Percentiles rank a stretch among this genome's conserved stretches.
Evolutionary conservation across 2,888 invertebrate species (phyloP).

Genomic region (Sminthurinus aureus): DNA sequence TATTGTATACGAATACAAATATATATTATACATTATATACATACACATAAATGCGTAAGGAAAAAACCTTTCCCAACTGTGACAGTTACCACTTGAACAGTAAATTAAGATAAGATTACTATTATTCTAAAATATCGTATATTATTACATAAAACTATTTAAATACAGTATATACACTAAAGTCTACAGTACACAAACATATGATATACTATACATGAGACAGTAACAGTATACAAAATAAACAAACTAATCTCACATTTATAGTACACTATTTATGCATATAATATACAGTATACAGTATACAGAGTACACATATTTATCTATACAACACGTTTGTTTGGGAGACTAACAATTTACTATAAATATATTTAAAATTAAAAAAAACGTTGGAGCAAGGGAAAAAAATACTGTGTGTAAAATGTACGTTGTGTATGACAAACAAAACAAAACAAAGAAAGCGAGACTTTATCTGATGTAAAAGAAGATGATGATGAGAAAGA

Average conservation of each 20-base stretch:
- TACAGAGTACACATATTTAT: neutral
- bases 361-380: neutral
- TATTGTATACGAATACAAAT: neutral
- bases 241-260: neutral
- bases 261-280: no score
- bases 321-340: neutral
- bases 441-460: no score
- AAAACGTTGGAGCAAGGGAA: neutral
- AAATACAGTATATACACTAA: neutral
- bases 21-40: slow-evolving; percentile 1
- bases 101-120: slow-evolving; percentile 14
- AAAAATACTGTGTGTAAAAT: neutral
- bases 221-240: neutral
- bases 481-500: neutral
- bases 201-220: neutral
- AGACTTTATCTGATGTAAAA: slow-evolving; percentile 16
- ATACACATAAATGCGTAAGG: neutral
- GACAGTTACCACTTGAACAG: slow-evolving; percentile 38
- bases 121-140: neutral
- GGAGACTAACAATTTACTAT: no score
- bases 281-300: no score
- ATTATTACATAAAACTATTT: neutral
- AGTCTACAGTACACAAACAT: neutral
- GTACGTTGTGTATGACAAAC: neutral
- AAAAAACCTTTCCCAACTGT: slow-evolving; percentile 38